A percentile compares a stretch with the other conserved stretches of the same genome.
Conservation (phyloP, 2,888 invertebrate genomes). For the Trichogramma dendrolimi region DNA sequence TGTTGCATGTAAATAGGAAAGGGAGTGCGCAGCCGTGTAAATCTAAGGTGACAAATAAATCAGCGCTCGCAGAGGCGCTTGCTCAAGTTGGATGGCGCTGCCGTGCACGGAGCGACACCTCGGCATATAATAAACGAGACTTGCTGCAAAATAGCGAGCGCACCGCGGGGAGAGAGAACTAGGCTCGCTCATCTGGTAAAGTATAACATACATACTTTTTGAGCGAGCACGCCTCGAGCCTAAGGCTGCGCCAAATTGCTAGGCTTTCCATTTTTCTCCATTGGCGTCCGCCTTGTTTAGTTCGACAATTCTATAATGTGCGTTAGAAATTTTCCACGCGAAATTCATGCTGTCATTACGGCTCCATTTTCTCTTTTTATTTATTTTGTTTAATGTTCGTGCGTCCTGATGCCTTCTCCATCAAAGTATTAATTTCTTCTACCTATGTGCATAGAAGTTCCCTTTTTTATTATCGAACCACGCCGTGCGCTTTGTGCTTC, state of each 20-base stretch:
- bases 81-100: conserved; percentile 14
- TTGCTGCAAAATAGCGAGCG: conserved; percentile 4
- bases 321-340: too few species aligned
- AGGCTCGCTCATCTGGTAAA: conserved; percentile 24
- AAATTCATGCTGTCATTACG: too few species aligned
- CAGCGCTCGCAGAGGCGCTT: conserved; percentile 35
- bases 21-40: conserved; percentile 19
- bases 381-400: too few species aligned
- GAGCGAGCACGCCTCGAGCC: conserved; percentile 6
- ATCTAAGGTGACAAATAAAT: conserved; percentile 34
- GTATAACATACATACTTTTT: conserved; percentile 4
- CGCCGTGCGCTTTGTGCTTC: too few species aligned
- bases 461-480: too few species aligned
- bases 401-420: too few species aligned
- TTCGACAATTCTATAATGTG: too few species aligned
- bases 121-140: conserved; percentile 26
- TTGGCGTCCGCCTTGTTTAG: too few species aligned
- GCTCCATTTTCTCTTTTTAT: too few species aligned
- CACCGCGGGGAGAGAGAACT: neutral
- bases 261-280: conserved; percentile 12
- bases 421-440: too few species aligned
- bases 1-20: conserved; percentile 33
- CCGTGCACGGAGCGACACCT: neutral
- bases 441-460: too few species aligned
- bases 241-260: conserved; percentile 22